Evolutionary conservation across 2,888 invertebrate genomes (phyloP).

Genomic region (Nasonovia ribisnigri): DNA sequence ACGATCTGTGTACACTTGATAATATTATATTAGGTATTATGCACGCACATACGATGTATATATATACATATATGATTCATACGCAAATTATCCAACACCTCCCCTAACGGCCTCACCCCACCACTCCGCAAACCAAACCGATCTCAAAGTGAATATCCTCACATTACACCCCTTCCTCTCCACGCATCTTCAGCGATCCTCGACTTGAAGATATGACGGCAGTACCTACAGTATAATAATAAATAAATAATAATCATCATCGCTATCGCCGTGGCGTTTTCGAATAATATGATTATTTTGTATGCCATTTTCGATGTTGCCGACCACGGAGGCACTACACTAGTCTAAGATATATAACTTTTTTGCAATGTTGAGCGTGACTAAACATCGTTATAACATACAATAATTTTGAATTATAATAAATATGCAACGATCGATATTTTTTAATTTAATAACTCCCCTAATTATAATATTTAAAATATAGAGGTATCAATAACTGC

Average conservation of each 20-base stretch:
- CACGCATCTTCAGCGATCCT: not conserved
- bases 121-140: not conserved
- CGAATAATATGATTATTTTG: not conserved
- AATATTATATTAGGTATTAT: not conserved
- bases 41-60: not conserved
- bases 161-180: not conserved
- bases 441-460: not conserved
- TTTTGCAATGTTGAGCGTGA: not conserved
- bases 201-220: not conserved
- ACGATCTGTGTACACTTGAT: not conserved
- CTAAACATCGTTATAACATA: not conserved
- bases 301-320: not conserved
- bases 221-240: not conserved
- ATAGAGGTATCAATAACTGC: not conserved
- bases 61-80: not conserved
- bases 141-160: not conserved
- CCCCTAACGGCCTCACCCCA: not conserved
- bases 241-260: not conserved
- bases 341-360: not conserved
- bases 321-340: not conserved
- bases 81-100: not conserved
- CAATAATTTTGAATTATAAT: not conserved
- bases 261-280: no score
- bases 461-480: not conserved
- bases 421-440: not conserved